Conservation (phyloP, 2,113 vertebrate species). For the Regulus satrapa region DNA sequence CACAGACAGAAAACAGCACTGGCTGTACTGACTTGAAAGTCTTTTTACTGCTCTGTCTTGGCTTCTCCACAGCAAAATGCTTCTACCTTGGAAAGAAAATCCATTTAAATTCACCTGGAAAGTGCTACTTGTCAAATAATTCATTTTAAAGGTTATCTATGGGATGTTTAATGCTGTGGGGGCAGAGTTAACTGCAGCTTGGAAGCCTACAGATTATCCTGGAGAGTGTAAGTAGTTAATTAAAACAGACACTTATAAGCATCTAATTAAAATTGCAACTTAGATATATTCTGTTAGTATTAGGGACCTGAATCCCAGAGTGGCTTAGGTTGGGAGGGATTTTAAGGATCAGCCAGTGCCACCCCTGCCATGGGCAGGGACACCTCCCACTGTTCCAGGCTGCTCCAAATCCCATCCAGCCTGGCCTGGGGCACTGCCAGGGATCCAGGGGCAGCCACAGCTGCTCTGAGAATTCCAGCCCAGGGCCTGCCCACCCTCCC, state of each 20-base stretch:
- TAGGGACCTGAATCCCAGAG: not conserved
- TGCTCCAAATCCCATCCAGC: not conserved
- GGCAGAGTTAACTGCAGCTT: not conserved
- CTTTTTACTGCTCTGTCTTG: not conserved
- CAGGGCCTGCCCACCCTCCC: not conserved
- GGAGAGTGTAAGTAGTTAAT: not conserved
- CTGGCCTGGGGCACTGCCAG: not conserved
- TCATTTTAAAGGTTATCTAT: not conserved
- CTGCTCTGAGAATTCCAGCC: not conserved
- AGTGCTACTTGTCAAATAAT: not conserved
- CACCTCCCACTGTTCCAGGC: not conserved
- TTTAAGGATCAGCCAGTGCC: not conserved
- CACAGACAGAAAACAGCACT: not conserved
- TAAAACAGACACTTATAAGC: not conserved
- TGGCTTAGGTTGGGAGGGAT: not conserved
- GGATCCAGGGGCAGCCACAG: not conserved
- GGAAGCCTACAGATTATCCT: not conserved
- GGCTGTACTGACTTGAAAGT: not conserved
- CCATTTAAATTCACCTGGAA: not conserved
- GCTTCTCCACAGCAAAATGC: not conserved
- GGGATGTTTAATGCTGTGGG: not conserved
- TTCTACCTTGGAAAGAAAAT: not conserved
- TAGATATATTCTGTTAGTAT: not conserved
- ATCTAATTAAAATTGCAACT: not conserved
- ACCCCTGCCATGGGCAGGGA: not conserved